phyloP scores from a whole-genome alignment of 2,797 vertebrate genomes.

The Schizothorax lantsangensis region DNA sequence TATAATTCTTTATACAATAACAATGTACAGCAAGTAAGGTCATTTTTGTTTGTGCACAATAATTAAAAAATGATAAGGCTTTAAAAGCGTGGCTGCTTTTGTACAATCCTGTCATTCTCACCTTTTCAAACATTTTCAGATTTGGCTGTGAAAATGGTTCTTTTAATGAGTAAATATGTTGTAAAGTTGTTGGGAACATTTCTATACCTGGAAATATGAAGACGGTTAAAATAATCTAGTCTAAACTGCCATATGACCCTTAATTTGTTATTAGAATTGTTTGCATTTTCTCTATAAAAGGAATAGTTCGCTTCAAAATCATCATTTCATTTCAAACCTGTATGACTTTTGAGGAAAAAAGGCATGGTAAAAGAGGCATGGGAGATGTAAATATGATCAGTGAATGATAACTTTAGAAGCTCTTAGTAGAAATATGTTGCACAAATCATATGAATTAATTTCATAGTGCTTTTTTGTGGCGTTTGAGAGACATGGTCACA shows the following conservation, averaged over 20 bases:
- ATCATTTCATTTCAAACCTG: not conserved
- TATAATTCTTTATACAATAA: not conserved
- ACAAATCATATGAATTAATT: not conserved
- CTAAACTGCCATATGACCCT: not conserved
- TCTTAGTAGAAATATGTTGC: not conserved
- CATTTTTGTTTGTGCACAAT: not conserved
- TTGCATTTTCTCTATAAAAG: not conserved
- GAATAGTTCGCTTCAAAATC: not conserved
- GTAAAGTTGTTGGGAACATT: not conserved
- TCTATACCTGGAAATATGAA: not conserved
- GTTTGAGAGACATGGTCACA: not conserved
- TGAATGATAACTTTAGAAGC: too few species aligned
- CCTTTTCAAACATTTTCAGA: not conserved
- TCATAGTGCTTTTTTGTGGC: not conserved
- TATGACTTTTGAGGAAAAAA: not conserved
- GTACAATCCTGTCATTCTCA: not conserved
- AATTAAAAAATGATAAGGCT: not conserved
- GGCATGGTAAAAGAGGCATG: not conserved
- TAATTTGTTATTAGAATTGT: not conserved
- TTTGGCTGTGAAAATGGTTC: not conserved
- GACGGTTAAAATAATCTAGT: not conserved
- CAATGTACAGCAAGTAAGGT: not conserved
- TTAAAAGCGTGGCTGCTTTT: not conserved
- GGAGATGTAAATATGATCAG: too few species aligned
- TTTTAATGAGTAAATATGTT: not conserved